Evolutionary conservation across 2,113 vertebrate genomes (phyloP), one percentile per base, ranked within the genome.

Genomic region (Parus major): DNA sequence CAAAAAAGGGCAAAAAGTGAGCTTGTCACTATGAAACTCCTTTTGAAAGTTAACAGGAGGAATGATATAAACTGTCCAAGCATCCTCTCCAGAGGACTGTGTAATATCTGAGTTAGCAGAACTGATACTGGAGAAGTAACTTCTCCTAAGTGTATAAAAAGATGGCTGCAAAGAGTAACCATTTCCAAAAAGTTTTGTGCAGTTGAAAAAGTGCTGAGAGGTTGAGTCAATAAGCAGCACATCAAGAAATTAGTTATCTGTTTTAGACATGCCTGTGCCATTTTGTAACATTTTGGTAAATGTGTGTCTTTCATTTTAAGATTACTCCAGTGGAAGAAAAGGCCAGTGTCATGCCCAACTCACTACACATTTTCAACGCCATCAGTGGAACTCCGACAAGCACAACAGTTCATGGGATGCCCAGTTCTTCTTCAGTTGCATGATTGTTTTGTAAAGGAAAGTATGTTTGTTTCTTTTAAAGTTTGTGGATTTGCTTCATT

Each of bases 341-440:
- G 98, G 98, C 98, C n/a, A 98, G 92, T 21, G 97, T 98, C 82
- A 98, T 99, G 85, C 98, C 99, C 10, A 99, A 99, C 91, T 99
- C 99, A 0, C 97, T 99, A 77, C 99, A 99, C 97, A 99, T 99
- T 97, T 99, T 99, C 95, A 99, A 99, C 2, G 99, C 99, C 98
- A 99, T 99, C 97, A 99, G 99, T 16, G 99, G 99, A 82, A 99
- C 99, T 12, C 99, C 99, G n/a, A 99, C 98, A 94, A 98, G 98
- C 92, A 98, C 99, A 95, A 98, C 98, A 69, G 98, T 99, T 96
- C 99, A 99, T 33, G 99, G 99, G 93, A 98, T 99, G 96, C 99
- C 99, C 96, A 99, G 98, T 96, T 99, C 99, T 44, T 99, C 99
- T 91, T 99, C 99, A 8, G 97, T 99, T 96, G 99, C 98, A 95